Evolutionary conservation across 2,797 vertebrate genomes (phyloP).

Genomic region (Lagodon rhomboides): DNA sequence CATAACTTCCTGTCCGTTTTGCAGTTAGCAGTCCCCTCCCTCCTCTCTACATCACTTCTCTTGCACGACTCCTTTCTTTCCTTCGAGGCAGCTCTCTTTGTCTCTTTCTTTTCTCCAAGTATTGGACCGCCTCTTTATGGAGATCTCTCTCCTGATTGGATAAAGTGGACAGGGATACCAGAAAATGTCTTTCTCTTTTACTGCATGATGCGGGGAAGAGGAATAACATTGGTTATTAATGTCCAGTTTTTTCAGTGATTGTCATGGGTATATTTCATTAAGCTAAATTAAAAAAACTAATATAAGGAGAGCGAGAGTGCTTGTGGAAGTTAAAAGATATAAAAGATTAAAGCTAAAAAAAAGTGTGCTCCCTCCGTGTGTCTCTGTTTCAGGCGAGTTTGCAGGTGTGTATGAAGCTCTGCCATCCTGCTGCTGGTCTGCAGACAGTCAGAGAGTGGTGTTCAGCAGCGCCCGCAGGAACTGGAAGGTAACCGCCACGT

Average conservation of each 20-base stretch:
- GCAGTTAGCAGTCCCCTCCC: too few species aligned
- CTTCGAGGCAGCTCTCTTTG: too few species aligned
- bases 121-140: too few species aligned
- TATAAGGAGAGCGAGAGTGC: not conserved
- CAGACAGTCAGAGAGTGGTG: constrained; percentile 83
- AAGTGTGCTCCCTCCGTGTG: not conserved
- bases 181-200: too few species aligned
- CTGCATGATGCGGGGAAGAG: too few species aligned
- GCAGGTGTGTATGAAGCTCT: constrained; percentile 85
- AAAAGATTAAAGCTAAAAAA: not conserved
- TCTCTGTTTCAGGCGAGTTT: constrained; percentile 77
- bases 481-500: constrained; percentile 77
- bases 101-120: too few species aligned
- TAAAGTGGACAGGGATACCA: too few species aligned
- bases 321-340: not conserved
- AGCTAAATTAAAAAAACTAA: not conserved
- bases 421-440: constrained; percentile 85
- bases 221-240: not conserved
- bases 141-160: too few species aligned
- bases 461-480: constrained; percentile 88
- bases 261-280: too few species aligned
- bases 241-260: not conserved
- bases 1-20: too few species aligned
- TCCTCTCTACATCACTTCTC: not conserved
- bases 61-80: too few species aligned